These are phyloP conservation scores for Caranx melampygus DNA, from an alignment of 2,113 vertebrate genomes.

Conservation along the genomic window DNA sequence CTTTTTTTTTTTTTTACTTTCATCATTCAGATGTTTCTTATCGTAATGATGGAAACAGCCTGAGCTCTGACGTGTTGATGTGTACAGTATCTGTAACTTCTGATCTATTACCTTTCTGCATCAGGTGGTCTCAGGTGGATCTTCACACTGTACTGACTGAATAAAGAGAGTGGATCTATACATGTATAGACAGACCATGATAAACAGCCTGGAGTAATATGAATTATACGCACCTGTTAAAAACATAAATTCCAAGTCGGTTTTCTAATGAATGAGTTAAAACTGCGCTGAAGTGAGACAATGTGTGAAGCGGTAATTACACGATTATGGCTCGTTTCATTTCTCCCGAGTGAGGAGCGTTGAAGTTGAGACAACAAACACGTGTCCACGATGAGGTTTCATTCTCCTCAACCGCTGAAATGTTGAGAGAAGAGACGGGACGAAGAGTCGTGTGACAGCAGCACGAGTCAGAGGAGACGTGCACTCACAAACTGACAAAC, in stretches of 20 bases:
- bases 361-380: background rate
- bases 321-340: constrained; percentile 1
- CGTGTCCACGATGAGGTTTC: background rate
- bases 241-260: background rate
- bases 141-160: background rate
- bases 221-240: background rate
- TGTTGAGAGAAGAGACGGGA: background rate
- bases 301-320: background rate
- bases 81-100: too few species aligned
- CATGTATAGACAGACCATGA: background rate
- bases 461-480: background rate
- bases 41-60: background rate
- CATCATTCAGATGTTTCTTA: too few species aligned
- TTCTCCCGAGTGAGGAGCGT: background rate
- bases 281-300: background rate
- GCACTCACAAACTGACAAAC: too few species aligned
- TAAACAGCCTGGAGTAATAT: background rate
- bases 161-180: background rate
- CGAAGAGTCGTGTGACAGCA: background rate
- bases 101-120: too few species aligned
- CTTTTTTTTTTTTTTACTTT: background rate
- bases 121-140: background rate
- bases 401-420: background rate
- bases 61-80: too few species aligned
- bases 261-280: background rate